These are phyloP conservation scores for Tachina grossa DNA, from an alignment of 2,888 invertebrate genomes.

Conservation along the genomic window DNA sequence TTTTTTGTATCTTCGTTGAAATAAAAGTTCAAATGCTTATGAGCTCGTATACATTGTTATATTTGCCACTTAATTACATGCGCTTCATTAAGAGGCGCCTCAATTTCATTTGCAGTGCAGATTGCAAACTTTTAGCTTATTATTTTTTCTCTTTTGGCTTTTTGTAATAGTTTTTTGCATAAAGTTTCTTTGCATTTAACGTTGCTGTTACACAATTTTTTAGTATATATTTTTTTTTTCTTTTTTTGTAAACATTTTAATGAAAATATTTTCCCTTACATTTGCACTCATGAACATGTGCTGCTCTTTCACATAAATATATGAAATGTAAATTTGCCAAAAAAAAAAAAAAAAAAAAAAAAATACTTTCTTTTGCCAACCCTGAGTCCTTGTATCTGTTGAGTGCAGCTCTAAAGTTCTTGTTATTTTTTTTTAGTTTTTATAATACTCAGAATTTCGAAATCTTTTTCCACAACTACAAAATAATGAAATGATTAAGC, in stretches of 20 bases:
- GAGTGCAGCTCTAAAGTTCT: not conserved
- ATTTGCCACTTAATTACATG: conserved; percentile 67
- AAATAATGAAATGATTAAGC: conserved; percentile 32
- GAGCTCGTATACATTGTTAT: conserved; percentile 24
- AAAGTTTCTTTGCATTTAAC: conserved; percentile 34
- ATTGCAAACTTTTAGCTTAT: conserved; percentile 39
- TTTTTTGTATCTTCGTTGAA: not conserved
- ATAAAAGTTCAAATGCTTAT: conserved; percentile 4
- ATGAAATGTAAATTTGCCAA: conserved; percentile 17
- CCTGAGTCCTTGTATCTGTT: conserved; percentile 1
- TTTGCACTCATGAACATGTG: not conserved
- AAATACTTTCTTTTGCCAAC: not conserved
- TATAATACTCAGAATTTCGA: not conserved
- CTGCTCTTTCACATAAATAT: not conserved
- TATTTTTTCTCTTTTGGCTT: conserved; percentile 1
- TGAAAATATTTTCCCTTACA: conserved; percentile 18
- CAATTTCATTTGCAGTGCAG: conserved; percentile 43
- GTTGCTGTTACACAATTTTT: not conserved
- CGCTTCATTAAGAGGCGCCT: conserved; percentile 70
- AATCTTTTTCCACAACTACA: conserved; percentile 2
- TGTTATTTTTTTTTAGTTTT: not conserved
- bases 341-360: not conserved
- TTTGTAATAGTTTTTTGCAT: conserved; percentile 2
- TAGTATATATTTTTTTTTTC: not conserved
- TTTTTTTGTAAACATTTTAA: conserved; percentile 44